Conservation (phyloP, 2,113 vertebrate species). For the Gambusia affinis region DNA sequence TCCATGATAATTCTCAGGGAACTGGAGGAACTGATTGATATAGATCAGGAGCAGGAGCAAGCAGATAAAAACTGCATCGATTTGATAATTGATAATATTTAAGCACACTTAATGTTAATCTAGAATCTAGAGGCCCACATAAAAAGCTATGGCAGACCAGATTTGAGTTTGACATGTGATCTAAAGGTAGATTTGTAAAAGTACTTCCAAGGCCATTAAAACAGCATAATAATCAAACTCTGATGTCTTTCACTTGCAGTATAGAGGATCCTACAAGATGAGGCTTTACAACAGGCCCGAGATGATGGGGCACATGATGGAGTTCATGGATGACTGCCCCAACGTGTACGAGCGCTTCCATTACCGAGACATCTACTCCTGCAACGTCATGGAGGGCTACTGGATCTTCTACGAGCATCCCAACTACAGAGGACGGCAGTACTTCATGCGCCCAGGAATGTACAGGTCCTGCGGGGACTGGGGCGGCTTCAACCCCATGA, state of each 20-base stretch:
- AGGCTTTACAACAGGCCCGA: slow-evolving; percentile 78
- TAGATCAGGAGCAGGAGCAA: too few relatives aligned
- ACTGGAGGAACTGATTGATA: too few relatives aligned
- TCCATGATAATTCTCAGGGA: too few relatives aligned
- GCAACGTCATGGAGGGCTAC: slow-evolving; percentile 76
- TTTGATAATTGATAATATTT: too few relatives aligned
- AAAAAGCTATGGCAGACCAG: too few relatives aligned
- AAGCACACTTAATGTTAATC: too few relatives aligned
- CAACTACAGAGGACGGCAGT: slow-evolving; percentile 80
- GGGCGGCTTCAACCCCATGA: slow-evolving; percentile 77
- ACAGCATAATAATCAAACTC: slow-evolving; percentile 19
- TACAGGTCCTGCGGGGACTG: slow-evolving; percentile 79
- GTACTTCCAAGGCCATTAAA: slow-evolving; percentile 18
- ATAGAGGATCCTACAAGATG: slow-evolving; percentile 78
- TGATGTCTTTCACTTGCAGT: slow-evolving; percentile 54
- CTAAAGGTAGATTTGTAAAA: too few relatives aligned
- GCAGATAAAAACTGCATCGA: too few relatives aligned
- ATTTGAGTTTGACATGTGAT: too few relatives aligned
- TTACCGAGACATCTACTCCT: slow-evolving; percentile 76
- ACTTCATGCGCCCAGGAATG: slow-evolving; percentile 77
- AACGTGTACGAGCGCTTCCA: slow-evolving; percentile 74
- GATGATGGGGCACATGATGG: slow-evolving; percentile 73
- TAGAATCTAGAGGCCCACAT: too few relatives aligned
- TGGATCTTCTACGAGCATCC: slow-evolving; percentile 82
- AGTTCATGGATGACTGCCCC: slow-evolving; percentile 80